A percentile compares a stretch with the other conserved stretches of the same genome.
These are phyloP conservation scores for Drymodes brunneopygia DNA, from an alignment of 2,113 vertebrate species.

Conservation along the genomic window DNA sequence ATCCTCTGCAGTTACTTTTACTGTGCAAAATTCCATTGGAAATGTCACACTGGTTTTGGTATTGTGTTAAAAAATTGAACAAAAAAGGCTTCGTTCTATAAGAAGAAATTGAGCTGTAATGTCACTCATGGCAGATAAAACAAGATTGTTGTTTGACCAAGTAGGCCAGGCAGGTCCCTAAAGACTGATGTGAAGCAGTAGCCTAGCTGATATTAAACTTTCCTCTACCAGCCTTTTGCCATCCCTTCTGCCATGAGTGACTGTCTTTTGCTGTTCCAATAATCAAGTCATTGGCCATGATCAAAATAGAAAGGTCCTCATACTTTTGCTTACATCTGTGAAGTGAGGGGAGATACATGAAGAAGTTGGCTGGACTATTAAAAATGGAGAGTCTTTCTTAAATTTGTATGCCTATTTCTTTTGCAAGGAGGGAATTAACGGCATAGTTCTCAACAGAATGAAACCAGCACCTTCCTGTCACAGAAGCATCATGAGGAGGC, in stretches of 20 bases:
- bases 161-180: neutral
- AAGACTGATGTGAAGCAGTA: neutral
- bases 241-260: neutral
- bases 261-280: neutral
- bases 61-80: neutral
- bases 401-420: neutral
- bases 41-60: neutral
- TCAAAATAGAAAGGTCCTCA: neutral
- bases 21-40: neutral
- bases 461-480: neutral
- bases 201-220: neutral
- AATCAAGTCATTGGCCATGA: neutral
- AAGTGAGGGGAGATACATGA: neutral
- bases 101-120: neutral
- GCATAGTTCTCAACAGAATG: neutral
- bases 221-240: neutral
- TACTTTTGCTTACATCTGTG: neutral
- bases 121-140: neutral
- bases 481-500: accelerated
- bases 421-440: neutral
- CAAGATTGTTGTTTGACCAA: neutral
- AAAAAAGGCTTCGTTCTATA: neutral
- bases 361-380: neutral
- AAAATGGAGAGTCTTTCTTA: neutral
- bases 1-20: neutral